These are phyloP conservation scores for Cryptomyrus ogoouensis DNA, from an alignment of 2,113 vertebrate species.

Conservation along the genomic window DNA sequence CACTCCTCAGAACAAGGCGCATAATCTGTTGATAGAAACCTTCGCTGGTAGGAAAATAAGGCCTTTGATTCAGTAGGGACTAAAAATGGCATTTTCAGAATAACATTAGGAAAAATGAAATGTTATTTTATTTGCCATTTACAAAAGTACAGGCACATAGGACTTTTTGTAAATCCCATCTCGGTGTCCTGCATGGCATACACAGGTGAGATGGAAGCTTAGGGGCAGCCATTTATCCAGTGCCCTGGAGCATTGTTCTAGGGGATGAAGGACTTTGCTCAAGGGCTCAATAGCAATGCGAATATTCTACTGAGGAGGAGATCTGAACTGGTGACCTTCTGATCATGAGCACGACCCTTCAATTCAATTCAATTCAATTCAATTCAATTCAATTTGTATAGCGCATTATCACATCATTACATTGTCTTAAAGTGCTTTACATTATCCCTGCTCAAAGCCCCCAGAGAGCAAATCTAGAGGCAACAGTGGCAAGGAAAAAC, in stretches of 20 bases:
- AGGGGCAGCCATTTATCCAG: not conserved
- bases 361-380: too few species aligned
- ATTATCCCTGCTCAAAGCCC: too few species aligned
- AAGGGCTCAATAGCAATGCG: not conserved
- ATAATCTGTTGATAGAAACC: not conserved
- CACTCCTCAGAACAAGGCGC: not conserved
- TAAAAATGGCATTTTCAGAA: not conserved
- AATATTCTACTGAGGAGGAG: not conserved
- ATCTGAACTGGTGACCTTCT: not conserved
- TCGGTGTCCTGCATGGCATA: not conserved
- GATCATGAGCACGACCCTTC: not conserved
- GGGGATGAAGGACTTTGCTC: not conserved
- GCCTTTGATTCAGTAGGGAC: not conserved
- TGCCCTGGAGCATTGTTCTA: not conserved
- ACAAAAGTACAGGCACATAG: not conserved
- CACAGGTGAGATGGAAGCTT: not conserved
- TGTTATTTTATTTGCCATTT: not conserved
- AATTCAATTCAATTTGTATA: too few species aligned
- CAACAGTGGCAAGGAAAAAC: too few species aligned
- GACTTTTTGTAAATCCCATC: not conserved
- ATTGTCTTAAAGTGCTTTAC: too few species aligned
- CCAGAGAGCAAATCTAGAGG: too few species aligned
- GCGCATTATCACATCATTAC: too few species aligned
- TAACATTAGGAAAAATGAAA: not conserved
- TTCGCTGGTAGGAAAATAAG: not conserved